phyloP scores from a whole-genome alignment of 2,797 vertebrate genomes.

The Mionectes olivaceus region DNA sequence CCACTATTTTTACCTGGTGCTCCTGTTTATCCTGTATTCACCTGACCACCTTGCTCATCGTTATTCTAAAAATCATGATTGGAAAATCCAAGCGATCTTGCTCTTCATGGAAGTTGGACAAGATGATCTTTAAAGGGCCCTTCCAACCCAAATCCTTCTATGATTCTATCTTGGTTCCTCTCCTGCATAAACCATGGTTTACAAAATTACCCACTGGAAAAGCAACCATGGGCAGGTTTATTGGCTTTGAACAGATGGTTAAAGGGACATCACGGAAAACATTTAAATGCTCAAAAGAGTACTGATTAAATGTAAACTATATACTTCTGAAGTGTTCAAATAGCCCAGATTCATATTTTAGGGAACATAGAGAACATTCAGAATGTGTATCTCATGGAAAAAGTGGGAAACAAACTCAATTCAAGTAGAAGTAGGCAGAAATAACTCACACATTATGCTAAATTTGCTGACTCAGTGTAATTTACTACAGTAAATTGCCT shows the following conservation, averaged over 20 bases:
- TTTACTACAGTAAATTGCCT: neutral
- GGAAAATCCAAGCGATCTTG: neutral
- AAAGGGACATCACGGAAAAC: neutral
- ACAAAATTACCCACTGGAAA: neutral
- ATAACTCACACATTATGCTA: neutral
- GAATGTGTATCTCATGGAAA: neutral
- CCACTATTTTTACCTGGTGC: neutral
- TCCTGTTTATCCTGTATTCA: neutral
- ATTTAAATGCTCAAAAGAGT: neutral
- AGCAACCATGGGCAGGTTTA: neutral
- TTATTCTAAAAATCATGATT: neutral
- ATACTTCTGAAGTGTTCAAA: neutral
- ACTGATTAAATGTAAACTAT: slow-evolving; percentile 15
- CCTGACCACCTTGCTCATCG: neutral
- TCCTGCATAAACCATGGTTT: neutral
- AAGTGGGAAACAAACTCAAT: neutral
- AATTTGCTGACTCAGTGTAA: neutral
- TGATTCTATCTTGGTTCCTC: neutral
- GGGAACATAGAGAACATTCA: neutral
- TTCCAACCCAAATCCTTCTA: neutral
- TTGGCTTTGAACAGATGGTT: neutral
- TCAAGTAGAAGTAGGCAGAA: neutral
- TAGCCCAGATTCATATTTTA: neutral
- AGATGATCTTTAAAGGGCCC: neutral
- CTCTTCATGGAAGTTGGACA: neutral